Evolutionary conservation across 2,797 vertebrate species (phyloP).

Genomic region (Lacerta bilineata): DNA sequence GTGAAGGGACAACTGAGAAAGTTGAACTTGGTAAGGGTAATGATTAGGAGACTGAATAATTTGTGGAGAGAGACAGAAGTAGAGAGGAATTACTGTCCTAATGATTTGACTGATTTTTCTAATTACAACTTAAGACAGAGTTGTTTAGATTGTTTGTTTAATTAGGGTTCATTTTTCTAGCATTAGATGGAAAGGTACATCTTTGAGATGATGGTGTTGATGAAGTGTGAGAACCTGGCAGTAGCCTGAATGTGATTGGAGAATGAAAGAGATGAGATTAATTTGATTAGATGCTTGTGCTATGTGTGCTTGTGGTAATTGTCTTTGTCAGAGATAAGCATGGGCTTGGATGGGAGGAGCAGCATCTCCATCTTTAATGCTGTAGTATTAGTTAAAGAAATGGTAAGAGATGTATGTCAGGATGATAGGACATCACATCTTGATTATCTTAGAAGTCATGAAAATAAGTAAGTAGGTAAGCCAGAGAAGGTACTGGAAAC

Average conservation of each 20-base stretch:
- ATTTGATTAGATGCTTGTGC: not conserved
- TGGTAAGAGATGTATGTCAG: not conserved
- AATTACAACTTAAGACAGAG: not conserved
- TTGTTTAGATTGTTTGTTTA: not conserved
- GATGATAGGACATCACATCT: too few species aligned
- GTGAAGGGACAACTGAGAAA: not conserved
- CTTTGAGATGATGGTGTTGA: not conserved
- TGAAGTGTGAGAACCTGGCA: not conserved
- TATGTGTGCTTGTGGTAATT: not conserved
- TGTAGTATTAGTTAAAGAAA: not conserved
- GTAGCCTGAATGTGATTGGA: not conserved
- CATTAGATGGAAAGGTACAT: not conserved
- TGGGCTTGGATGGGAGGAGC: not conserved
- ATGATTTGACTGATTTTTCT: not conserved
- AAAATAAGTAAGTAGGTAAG: not conserved
- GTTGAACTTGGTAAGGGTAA: not conserved
- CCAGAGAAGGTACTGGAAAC: not conserved
- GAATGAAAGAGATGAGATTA: not conserved
- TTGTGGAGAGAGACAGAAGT: not conserved
- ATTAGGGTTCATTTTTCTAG: not conserved
- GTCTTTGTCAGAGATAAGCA: not conserved
- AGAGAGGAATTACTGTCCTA: not conserved
- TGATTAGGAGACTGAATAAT: not conserved
- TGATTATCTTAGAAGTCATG: not conserved
- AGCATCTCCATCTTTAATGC: not conserved